Evolutionary conservation across 2,888 invertebrate genomes (phyloP).

Genomic region (Drosophila mayaguana): DNA sequence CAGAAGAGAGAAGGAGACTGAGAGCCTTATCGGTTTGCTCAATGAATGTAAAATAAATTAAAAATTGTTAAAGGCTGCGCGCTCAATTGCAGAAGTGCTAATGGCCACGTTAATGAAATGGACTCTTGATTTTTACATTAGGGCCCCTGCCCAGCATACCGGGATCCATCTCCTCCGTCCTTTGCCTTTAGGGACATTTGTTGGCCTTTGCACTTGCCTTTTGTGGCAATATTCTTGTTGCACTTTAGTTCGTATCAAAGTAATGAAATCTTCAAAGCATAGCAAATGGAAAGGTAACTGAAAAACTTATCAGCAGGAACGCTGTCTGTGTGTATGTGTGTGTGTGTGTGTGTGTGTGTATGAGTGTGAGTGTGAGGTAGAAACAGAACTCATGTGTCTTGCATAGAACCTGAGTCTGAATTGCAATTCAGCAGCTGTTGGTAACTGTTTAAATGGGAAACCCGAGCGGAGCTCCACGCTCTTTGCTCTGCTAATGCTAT

Average conservation of each 20-base stretch:
- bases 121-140: slow-evolving; percentile 36
- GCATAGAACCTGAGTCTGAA: slow-evolving; percentile 29
- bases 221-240: slow-evolving; percentile 30
- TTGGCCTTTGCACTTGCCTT: slow-evolving; percentile 47
- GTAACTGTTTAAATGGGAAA: slow-evolving; percentile 38
- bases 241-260: slow-evolving; percentile 53
- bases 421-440: slow-evolving; percentile 48
- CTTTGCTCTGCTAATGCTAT: slow-evolving; percentile 35
- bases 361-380: background rate
- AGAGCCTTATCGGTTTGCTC: slow-evolving; percentile 66
- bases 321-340: background rate
- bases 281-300: slow-evolving; percentile 16
- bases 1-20: slow-evolving; percentile 3
- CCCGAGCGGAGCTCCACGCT: slow-evolving; percentile 25
- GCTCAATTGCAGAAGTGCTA: slow-evolving; percentile 76
- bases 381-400: slow-evolving; percentile 16
- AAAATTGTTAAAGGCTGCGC: slow-evolving; percentile 73
- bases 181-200: slow-evolving; percentile 51
- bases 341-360: background rate
- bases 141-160: background rate
- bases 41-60: slow-evolving; percentile 76
- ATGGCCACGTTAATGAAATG: slow-evolving; percentile 76
- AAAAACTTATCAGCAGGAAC: slow-evolving; percentile 14
- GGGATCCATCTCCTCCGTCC: background rate
- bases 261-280: slow-evolving; percentile 56